phyloP scores from a whole-genome alignment of 2,888 invertebrate species.

The Epistrophella euchroma region DNA sequence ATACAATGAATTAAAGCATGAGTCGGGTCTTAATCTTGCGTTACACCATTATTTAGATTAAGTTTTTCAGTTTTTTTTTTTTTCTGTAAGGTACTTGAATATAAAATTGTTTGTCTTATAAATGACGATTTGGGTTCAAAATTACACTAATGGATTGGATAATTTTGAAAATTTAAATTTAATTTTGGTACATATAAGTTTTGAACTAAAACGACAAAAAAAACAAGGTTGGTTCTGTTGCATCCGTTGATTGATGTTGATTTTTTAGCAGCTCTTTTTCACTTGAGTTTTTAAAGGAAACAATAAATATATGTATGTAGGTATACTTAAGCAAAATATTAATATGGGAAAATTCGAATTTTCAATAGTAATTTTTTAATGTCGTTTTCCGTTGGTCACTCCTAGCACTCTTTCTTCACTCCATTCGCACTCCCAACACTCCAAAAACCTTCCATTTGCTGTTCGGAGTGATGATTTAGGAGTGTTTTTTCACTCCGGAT shows the following conservation, averaged over 20 bases:
- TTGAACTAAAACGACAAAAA: background rate
- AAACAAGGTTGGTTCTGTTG: background rate
- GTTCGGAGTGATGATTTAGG: too few species aligned
- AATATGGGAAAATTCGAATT: too few species aligned
- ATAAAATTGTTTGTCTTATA: constrained; percentile 7
- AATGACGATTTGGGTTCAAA: background rate
- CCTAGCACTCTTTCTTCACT: too few species aligned
- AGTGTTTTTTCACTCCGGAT: too few species aligned
- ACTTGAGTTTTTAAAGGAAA: too few species aligned
- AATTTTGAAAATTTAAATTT: background rate
- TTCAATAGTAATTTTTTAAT: too few species aligned
- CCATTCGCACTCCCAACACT: too few species aligned
- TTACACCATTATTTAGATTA: constrained; percentile 43
- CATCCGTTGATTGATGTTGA: background rate
- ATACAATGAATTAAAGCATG: background rate
- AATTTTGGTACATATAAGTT: background rate
- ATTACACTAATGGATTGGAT: constrained; percentile 15
- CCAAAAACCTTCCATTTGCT: too few species aligned
- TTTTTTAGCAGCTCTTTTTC: background rate
- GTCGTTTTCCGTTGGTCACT: too few species aligned
- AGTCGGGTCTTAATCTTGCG: constrained; percentile 1
- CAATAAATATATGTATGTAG: too few species aligned
- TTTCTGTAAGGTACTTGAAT: constrained; percentile 15
- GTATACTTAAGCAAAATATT: too few species aligned
- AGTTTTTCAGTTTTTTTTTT: constrained; percentile 32